Evolutionary conservation across 2,113 vertebrate genomes (phyloP), one percentile per base, ranked within the genome.

Genomic region (Passer montanus): DNA sequence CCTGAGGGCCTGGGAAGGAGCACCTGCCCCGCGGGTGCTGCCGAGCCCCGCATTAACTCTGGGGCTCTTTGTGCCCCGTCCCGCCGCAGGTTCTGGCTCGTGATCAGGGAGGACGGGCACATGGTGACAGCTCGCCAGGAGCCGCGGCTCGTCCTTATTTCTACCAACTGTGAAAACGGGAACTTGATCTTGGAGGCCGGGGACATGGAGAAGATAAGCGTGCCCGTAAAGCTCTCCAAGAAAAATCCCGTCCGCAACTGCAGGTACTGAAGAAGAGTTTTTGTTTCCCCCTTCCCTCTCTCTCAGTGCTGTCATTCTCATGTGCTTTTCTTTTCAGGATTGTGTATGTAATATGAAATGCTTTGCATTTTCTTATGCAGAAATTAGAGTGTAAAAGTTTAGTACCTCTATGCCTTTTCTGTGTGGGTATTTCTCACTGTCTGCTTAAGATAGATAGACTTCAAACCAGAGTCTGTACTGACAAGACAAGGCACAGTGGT

Each of bases 61-160:
- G 55, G 15, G 7, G 2, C 13, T 11, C 13, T 26, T n/a, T 31
- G n/a, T 67, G 66, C 28, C 66, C 5, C 8, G 27, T 27, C 21
- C 2, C 28, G 35, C 35, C 23, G 6, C 91, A 99, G 99, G 91
- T 99, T 99, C 88, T 99, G 99, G 99, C 92, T 99, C 59, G 97
- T 99, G 84, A 94, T 98, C 68, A 98, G 98, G 9, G 98, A 99
- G 63, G 98, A 99, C 10, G 99, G 99, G 22, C 97, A 98, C 68
- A 99, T 98, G 98, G 97, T 99, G 52, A 99, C 99, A 0, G 99
- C 97, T 58, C 97, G 99, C n/a, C 99, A 99, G 96, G 97, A 99
- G 96, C 99, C 99, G 9, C 98, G 98, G 8, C 97, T 99, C 7
- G 98, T 99, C 62, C 89, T 99, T 53, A 50, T 99, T 52, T 98